A percentile compares a stretch with the other conserved stretches of the same genome.
Evolutionary conservation across 2,113 vertebrate species (phyloP).

Genomic region (Marmota flaviventris): DNA sequence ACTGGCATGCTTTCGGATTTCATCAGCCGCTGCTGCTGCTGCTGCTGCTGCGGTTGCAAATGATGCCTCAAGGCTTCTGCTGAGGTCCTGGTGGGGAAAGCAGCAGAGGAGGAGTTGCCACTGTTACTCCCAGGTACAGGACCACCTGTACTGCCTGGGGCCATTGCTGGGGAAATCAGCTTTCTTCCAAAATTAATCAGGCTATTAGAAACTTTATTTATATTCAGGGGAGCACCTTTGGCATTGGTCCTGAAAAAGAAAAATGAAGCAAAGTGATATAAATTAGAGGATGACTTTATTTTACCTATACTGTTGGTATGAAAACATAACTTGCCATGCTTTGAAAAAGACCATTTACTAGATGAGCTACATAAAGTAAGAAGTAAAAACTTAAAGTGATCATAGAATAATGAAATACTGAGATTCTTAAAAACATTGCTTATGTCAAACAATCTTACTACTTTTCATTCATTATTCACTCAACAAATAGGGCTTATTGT

Average conservation of each 20-base stretch:
- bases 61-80: constrained; percentile 83
- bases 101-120: constrained; percentile 82
- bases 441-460: background rate
- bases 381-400: background rate
- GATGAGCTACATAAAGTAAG: background rate
- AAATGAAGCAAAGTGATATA: background rate
- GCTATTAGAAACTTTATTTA: constrained; percentile 98
- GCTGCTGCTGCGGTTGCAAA: constrained; percentile 77
- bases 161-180: constrained; percentile 94
- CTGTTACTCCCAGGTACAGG: constrained; percentile 77
- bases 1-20: constrained; percentile 99
- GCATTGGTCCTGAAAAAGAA: constrained; percentile 85
- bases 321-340: background rate
- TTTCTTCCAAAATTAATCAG: constrained; percentile 97
- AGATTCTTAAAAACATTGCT: background rate
- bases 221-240: constrained; percentile 94
- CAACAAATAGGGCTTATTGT: background rate
- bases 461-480: background rate
- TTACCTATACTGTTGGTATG: background rate
- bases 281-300: background rate
- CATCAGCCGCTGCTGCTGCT: constrained; percentile 91
- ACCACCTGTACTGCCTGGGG: constrained; percentile 83
- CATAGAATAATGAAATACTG: background rate
- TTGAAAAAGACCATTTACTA: background rate
- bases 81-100: constrained; percentile 55